Conservation (phyloP, 2,113 vertebrate genomes). For the Sphaerodactylus townsendi region DNA sequence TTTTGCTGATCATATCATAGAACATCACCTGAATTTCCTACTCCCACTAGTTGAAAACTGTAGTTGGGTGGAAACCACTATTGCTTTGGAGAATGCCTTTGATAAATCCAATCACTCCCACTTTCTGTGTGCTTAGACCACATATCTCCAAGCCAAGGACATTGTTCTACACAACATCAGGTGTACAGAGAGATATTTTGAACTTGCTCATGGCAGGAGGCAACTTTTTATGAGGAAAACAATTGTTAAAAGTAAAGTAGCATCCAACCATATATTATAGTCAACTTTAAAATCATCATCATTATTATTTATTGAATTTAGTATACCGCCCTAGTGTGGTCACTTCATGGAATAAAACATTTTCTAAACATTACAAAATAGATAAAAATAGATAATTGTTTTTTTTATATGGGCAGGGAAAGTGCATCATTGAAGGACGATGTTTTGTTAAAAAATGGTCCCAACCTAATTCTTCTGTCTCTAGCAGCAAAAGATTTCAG, state of each 20-base stretch:
- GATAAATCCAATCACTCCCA: conserved; percentile 41
- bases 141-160: conserved; percentile 62
- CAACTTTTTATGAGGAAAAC: conserved; percentile 38
- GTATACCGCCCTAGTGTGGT: not conserved
- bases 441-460: conserved; percentile 32
- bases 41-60: not conserved
- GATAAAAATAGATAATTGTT: conserved; percentile 36
- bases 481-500: not conserved
- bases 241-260: conserved; percentile 50
- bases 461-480: not conserved
- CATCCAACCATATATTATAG: conserved; percentile 25
- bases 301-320: too few species aligned
- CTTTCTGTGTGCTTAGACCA: conserved; percentile 48
- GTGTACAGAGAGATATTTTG: conserved; percentile 55
- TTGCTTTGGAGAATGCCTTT: not conserved
- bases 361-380: conserved; percentile 26
- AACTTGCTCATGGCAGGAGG: conserved; percentile 49
- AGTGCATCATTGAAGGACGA: conserved; percentile 20
- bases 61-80: accelerated
- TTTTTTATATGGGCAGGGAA: not conserved
- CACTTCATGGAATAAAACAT: conserved; percentile 37
- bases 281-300: conserved; percentile 42
- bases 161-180: conserved; percentile 59
- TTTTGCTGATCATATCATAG: not conserved
- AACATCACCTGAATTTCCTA: not conserved